These are phyloP conservation scores for Perognathus longimembris DNA, from an alignment of 2,113 vertebrate species.

Conservation along the genomic window DNA sequence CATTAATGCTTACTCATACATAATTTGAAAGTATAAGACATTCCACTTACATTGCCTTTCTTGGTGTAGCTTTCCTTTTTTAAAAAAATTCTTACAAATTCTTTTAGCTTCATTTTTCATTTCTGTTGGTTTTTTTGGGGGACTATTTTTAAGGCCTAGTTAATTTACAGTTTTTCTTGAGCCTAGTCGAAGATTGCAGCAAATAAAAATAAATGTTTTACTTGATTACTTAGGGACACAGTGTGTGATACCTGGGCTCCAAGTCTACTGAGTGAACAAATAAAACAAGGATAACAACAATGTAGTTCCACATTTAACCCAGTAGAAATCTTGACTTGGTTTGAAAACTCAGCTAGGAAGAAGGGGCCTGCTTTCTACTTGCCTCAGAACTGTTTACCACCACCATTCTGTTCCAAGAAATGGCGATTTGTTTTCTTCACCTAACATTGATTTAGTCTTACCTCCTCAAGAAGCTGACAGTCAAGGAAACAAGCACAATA, in stretches of 20 bases:
- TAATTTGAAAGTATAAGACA: conserved; percentile 48
- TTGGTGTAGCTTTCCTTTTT: conserved; percentile 39
- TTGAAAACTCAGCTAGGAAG: not conserved
- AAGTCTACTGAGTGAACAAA: conserved; percentile 33
- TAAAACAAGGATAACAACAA: conserved; percentile 19
- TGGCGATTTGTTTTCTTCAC: conserved; percentile 3
- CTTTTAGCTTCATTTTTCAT: conserved; percentile 47
- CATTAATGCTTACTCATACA: not conserved
- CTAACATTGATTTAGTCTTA: conserved; percentile 42
- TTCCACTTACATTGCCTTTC: not conserved
- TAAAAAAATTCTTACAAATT: not conserved
- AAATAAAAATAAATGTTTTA: conserved; percentile 60
- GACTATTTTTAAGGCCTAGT: not conserved
- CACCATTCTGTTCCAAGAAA: conserved; percentile 19
- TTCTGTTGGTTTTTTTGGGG: conserved; percentile 3
- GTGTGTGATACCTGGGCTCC: not conserved
- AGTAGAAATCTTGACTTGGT: conserved; percentile 12
- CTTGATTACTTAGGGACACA: conserved; percentile 17
- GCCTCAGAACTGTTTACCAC: not conserved
- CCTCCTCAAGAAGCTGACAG: not conserved
- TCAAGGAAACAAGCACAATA: not conserved
- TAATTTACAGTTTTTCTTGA: conserved; percentile 24
- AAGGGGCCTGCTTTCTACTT: not conserved
- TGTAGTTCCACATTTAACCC: not conserved
- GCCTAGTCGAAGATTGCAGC: not conserved